Evolutionary conservation across 2,113 vertebrate species (phyloP).

Genomic region (Silurus asotus): DNA sequence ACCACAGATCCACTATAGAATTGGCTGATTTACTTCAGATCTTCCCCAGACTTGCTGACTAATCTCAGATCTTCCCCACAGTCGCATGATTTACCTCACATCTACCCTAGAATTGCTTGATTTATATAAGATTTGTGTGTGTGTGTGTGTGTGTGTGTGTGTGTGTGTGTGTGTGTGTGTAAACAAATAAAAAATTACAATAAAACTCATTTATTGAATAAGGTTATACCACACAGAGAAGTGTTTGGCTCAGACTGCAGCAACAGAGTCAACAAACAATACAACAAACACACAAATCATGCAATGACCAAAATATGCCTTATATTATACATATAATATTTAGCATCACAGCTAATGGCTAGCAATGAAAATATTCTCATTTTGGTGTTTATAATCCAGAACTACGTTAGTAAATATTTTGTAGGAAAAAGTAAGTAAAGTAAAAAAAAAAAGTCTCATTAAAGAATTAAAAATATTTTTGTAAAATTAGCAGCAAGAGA

Average conservation of each 20-base stretch:
- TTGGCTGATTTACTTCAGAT: not conserved
- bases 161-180: not conserved
- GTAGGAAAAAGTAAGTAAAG: not conserved
- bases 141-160: not conserved
- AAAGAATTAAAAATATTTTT: not conserved
- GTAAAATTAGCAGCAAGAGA: not conserved
- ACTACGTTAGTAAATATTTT: too few species aligned
- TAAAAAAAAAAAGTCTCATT: not conserved
- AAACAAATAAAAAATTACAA: not conserved
- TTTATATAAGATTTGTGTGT: not conserved
- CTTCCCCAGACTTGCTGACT: not conserved
- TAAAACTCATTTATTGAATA: constrained; percentile 8
- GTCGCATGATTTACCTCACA: not conserved
- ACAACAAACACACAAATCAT: not conserved
- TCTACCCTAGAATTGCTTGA: not conserved
- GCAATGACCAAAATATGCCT: not conserved
- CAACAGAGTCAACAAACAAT: not conserved
- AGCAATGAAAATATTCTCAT: not conserved
- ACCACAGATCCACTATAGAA: not conserved
- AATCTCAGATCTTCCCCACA: not conserved
- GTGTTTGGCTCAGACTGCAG: constrained; percentile 23
- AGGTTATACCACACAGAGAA: not conserved
- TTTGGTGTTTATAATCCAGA: not conserved
- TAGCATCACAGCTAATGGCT: not conserved
- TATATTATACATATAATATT: not conserved